Conservation (phyloP, 2,888 invertebrate genomes). For the Bedellia somnulentella region DNA sequence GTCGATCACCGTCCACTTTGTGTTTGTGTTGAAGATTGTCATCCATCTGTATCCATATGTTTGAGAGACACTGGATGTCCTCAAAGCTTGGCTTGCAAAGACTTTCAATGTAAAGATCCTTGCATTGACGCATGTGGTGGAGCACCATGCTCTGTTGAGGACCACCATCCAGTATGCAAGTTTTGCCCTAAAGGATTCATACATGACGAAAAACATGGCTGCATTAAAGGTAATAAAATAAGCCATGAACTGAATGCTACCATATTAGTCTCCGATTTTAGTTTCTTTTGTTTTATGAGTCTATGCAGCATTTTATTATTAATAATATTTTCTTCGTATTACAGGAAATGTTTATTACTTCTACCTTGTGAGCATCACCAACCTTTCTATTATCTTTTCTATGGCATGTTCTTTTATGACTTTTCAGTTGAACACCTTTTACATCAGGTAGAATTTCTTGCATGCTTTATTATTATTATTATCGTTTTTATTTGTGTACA, state of each 20-base stretch:
- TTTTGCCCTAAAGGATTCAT: conserved; percentile 93
- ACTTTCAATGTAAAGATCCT: conserved; percentile 89
- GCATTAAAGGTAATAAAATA: conserved; percentile 85
- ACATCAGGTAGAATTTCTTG: conserved; percentile 48
- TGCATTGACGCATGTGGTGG: conserved; percentile 85
- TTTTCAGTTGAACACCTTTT: conserved; percentile 48
- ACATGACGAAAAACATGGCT: conserved; percentile 90
- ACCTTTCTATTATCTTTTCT: too few relatives aligned
- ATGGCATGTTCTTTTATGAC: conserved; percentile 48
- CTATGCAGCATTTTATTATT: conserved; percentile 24
- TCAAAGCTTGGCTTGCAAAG: conserved; percentile 79
- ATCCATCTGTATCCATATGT: conserved; percentile 84
- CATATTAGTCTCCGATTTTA: conserved; percentile 21
- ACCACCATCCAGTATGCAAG: conserved; percentile 94
- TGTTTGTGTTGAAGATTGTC: conserved; percentile 85
- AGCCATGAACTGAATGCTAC: conserved; percentile 23
- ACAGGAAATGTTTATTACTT: conserved; percentile 56
- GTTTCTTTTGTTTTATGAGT: conserved; percentile 37
- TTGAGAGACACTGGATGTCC: conserved; percentile 89
- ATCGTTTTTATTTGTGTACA: conserved; percentile 43
- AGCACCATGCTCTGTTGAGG: conserved; percentile 90
- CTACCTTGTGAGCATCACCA: conserved; percentile 52
- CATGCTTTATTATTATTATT: conserved; percentile 26
- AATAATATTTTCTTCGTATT: conserved; percentile 58
- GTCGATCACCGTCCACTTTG: conserved; percentile 85